phyloP scores from a whole-genome alignment of 1,140 invertebrate genomes.

The Sycophila sp. region DNA sequence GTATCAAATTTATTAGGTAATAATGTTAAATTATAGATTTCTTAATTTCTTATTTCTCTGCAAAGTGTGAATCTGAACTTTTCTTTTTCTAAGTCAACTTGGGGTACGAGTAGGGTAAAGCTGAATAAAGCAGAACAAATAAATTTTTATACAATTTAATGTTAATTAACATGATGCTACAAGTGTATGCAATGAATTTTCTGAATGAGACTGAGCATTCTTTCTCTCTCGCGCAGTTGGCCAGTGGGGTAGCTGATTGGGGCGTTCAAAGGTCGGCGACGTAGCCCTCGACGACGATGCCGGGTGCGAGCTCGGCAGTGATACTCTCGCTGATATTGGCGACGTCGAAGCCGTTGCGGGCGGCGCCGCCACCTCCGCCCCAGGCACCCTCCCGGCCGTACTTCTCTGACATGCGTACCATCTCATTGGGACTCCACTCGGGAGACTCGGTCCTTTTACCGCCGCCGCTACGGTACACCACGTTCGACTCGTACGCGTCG shows the following conservation, averaged over 20 bases:
- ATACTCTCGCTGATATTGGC: conserved; percentile 55
- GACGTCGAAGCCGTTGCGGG: conserved; percentile 46
- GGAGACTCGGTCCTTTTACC: conserved; percentile 51
- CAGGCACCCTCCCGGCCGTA: conserved; percentile 57
- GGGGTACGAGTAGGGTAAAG: too few species aligned
- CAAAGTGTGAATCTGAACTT: too few species aligned
- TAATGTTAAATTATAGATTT: not conserved
- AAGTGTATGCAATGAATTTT: conserved; percentile 24
- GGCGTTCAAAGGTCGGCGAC: conserved; percentile 71
- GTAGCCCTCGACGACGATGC: conserved; percentile 74
- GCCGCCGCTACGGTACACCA: conserved; percentile 49
- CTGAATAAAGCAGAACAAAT: too few species aligned
- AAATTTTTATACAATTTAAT: conserved; percentile 24
- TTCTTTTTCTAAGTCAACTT: too few species aligned
- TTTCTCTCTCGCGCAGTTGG: not conserved
- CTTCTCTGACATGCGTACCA: conserved; percentile 63
- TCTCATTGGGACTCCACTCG: conserved; percentile 63
- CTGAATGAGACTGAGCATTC: conserved; percentile 1
- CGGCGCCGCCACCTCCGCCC: conserved; percentile 49
- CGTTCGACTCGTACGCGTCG: conserved; percentile 50
- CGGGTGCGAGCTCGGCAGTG: conserved; percentile 71
- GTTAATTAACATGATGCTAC: conserved; percentile 9
- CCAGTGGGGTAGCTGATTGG: too few species aligned
- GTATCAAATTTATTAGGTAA: not conserved
- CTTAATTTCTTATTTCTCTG: too few species aligned